Percentiles rank a stretch among this genome's conserved stretches.
phyloP scores from a whole-genome alignment of 2,888 invertebrate species.

The Xylocampa areola region DNA sequence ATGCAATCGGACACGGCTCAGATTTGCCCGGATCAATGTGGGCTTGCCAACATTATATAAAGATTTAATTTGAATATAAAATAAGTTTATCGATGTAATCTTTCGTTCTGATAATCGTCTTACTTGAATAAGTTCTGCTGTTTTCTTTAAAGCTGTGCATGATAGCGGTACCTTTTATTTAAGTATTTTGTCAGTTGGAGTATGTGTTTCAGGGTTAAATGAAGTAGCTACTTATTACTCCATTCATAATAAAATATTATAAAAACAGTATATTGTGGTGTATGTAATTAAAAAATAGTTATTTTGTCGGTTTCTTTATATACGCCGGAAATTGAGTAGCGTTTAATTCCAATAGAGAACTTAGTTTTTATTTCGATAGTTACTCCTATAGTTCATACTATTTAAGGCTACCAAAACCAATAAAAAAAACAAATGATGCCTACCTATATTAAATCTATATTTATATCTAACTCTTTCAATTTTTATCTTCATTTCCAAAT shows the following conservation, averaged over 20 bases:
- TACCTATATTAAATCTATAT: too few species aligned
- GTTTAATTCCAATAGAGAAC: too few species aligned
- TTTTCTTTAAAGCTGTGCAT: too few species aligned
- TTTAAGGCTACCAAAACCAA: too few species aligned
- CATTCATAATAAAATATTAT: slow-evolving; percentile 2
- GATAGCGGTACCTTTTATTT: too few species aligned
- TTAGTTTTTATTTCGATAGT: too few species aligned
- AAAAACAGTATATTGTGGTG: background rate
- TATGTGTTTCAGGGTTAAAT: too few species aligned
- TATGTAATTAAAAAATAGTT: slow-evolving; percentile 1
- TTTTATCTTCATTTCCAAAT: too few species aligned
- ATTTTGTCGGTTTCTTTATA: background rate
- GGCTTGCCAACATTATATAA: slow-evolving; percentile 63
- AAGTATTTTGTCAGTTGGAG: too few species aligned
- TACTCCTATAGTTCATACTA: too few species aligned
- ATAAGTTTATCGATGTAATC: slow-evolving; percentile 28
- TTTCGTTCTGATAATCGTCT: slow-evolving; percentile 36
- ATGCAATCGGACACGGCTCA: slow-evolving; percentile 73
- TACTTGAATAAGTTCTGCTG: slow-evolving; percentile 8
- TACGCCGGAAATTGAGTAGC: background rate
- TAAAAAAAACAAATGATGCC: too few species aligned
- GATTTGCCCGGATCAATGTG: slow-evolving; percentile 56
- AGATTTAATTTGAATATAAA: slow-evolving; percentile 20
- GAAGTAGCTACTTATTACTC: background rate
- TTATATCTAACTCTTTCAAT: too few species aligned